Evolutionary conservation across 1,140 invertebrate species (phyloP), one percentile per base, ranked within the genome.

Genomic region (Gryon sp.): DNA sequence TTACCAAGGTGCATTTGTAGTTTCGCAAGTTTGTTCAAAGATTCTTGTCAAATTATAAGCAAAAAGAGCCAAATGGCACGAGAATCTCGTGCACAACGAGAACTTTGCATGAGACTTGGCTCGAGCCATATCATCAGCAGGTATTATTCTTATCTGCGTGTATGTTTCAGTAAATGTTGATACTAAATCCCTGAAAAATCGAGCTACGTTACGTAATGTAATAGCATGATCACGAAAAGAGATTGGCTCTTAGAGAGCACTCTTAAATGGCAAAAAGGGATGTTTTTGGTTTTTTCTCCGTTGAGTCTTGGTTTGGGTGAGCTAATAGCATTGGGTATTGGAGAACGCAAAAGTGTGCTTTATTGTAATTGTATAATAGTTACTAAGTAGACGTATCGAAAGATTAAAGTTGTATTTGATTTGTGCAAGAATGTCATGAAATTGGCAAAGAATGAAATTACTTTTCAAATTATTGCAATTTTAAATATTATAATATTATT

Each of bases 21-120:
- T 19, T 32, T 62, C 8, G 38, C 38, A 53, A 63, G 20, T 40
- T 62, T 46, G 57, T 40, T 72, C 50, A n/a, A 50, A 73, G 70
- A 74, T 66, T 74, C 70, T 74, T 74, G 60, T 74, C 63, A 55
- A 75, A 68, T 75, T 75, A 52, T 55, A 50, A 55, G 55, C 62
- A 62, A 68, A 68, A 63, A 75, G 60, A 24, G 48, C 30, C 60
- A 59, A 74, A 66, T 59, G 26, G 59, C 34, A 36, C 52, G 14
- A 5, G 22, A 68, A 14, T n/a, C 15, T 57, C 53, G 38, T 48
- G 32, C n/a, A n/a, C n/a, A 46, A 18, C 41, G 18, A 28, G 38
- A 26, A 4, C 5, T 11, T 8, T 14, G 34, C 19, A 69, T 60
- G 43, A 70, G 52, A 59, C 55, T 65, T 59, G 26, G 43, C 40